Base-by-base conservation (phyloP, 1,140 invertebrate species). In the Atta colombica region DNA sequence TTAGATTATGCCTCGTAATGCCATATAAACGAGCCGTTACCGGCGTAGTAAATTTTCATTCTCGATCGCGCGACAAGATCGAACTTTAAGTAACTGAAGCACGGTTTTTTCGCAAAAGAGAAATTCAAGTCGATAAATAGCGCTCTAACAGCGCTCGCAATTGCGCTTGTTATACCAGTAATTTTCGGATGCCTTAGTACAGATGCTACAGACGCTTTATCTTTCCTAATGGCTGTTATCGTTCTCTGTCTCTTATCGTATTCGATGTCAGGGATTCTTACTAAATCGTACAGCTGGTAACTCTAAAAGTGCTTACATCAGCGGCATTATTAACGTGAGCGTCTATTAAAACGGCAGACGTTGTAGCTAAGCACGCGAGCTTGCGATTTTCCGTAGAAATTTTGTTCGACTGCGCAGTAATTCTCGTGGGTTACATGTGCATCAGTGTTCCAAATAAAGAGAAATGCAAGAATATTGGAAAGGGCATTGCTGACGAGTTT, bases 241-340 rank as follows among this genome's bases (percentile, higher is more conserved):
- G 69, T 75, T 84, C 80, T 74, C 80, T 35, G 69, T 25, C 69
- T 35, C 69, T 84, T 84, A 75, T 84, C 80, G 77, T 51, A 68
- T 86, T 81, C 77, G 63, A 78, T 82, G 80, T 74, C 74, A 63
- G 69, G 53, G 55, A 66, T 85, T 85, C 65, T 88, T 61, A 74
- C 49, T 14, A 68, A 10, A 8, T 53, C 31, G 53, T 58, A 71
- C 25, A 61, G 77, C 12, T 68, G 60, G 65, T 53, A 89, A 87
- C 68, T 87, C 66, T 74, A 21, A 86, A 86, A 78, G 75, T 89
- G 87, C 87, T 86, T 81, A 58, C 74, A 69, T 55, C 78, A 58
- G 82, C 82, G 80, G 68, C 82, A 86, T 89, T 88, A 89, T 88
- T 88, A 89, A 89, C 74, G 51, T 21, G 71, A 81, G n/a, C 81